Percentiles rank a stretch among this genome's conserved stretches.
Conservation (phyloP, 2,888 invertebrate genomes). For the Cordylochernes scorpioides region DNA sequence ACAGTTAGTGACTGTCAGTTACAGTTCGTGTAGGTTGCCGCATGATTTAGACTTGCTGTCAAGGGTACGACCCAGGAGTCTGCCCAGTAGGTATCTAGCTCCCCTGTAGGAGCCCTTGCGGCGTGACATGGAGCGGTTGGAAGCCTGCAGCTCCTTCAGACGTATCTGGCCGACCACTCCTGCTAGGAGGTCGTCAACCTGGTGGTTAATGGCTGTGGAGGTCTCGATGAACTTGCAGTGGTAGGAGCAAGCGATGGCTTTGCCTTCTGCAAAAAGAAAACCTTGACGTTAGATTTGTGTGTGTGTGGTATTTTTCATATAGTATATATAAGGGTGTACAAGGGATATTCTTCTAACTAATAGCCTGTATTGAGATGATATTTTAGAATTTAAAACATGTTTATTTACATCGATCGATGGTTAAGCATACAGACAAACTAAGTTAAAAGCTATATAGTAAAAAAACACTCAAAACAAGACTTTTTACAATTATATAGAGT, state of each 20-base stretch:
- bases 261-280: conserved; percentile 51
- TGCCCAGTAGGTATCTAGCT: conserved; percentile 17
- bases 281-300: too few relatives aligned
- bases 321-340: too few relatives aligned
- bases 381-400: too few relatives aligned
- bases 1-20: too few relatives aligned
- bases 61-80: conserved; percentile 25
- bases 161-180: conserved; percentile 77
- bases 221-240: conserved; percentile 93
- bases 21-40: conserved; percentile 68
- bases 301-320: too few relatives aligned
- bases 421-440: too few relatives aligned
- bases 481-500: too few relatives aligned
- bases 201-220: conserved; percentile 84
- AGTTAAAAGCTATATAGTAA: too few relatives aligned
- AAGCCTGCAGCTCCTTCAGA: conserved; percentile 27
- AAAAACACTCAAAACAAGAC: too few relatives aligned
- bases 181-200: conserved; percentile 81
- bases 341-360: too few relatives aligned
- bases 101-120: conserved; percentile 4
- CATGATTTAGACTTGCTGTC: conserved; percentile 68
- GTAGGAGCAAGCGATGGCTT: conserved; percentile 64
- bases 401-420: too few relatives aligned
- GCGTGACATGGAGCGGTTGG: conserved; percentile 4
- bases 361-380: too few relatives aligned